Evolutionary conservation across 2,888 invertebrate species (phyloP).

Genomic region (Chydorus sphaericus): DNA sequence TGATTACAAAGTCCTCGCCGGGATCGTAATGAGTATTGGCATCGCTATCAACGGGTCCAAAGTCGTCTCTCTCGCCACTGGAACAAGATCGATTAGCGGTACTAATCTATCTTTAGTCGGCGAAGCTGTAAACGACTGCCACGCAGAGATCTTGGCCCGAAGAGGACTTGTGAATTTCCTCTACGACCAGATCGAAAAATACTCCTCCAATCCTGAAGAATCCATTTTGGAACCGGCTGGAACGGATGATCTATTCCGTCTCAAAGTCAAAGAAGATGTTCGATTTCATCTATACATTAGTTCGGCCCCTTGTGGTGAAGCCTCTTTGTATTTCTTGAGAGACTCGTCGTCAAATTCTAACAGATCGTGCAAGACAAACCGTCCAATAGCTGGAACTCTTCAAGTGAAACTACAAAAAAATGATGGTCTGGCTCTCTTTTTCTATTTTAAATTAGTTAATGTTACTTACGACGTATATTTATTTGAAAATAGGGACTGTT

Average conservation of each 20-base stretch:
- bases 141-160: conserved; percentile 87
- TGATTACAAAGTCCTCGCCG: conserved; percentile 93
- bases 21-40: conserved; percentile 72
- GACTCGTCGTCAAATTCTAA: too few relatives aligned
- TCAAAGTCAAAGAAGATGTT: not conserved
- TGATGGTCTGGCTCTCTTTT: too few relatives aligned
- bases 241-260: conserved; percentile 23
- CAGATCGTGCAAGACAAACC: too few relatives aligned
- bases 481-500: too few relatives aligned
- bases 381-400: conserved; percentile 76
- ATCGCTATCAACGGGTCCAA: conserved; percentile 28
- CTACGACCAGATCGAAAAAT: conserved; percentile 39
- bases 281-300: conserved; percentile 90
- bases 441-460: too few relatives aligned
- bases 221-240: conserved; percentile 36
- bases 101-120: conserved; percentile 81
- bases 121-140: conserved; percentile 80
- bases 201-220: conserved; percentile 35
- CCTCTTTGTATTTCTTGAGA: too few relatives aligned
- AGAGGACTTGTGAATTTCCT: conserved; percentile 45
- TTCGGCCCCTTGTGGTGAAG: conserved; percentile 96
- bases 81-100: conserved; percentile 89
- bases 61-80: conserved; percentile 65
- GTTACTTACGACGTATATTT: too few relatives aligned
- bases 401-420: conserved; percentile 94